A percentile compares a stretch with the other conserved stretches of the same genome.
phyloP scores from a whole-genome alignment of 2,113 vertebrate genomes.

The Pipa parva region DNA sequence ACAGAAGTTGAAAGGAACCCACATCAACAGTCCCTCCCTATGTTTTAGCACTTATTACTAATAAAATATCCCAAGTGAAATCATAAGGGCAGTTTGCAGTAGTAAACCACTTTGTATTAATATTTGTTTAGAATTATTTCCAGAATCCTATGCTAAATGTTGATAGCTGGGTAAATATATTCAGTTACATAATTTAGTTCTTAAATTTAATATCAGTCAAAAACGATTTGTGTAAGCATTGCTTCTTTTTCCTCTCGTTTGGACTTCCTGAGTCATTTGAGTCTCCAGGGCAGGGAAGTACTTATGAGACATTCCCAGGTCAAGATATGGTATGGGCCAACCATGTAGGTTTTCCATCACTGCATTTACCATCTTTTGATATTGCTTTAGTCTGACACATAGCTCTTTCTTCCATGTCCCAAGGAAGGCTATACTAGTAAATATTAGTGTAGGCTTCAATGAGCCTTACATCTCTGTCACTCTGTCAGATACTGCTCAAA shows the following conservation, averaged over 20 bases:
- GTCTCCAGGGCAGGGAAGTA: conserved; percentile 64
- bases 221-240: conserved; percentile 27
- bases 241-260: conserved; percentile 47
- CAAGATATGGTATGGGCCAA: conserved; percentile 52
- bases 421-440: conserved; percentile 64
- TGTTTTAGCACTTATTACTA: no score
- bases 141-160: not conserved
- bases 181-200: conserved; percentile 46
- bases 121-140: not conserved
- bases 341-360: conserved; percentile 50
- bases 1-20: not conserved
- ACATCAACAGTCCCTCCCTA: no score
- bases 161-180: not conserved
- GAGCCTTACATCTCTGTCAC: conserved; percentile 78
- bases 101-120: not conserved
- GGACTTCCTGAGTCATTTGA: conserved; percentile 55
- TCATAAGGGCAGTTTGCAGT: no score
- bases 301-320: conserved; percentile 62
- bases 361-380: conserved; percentile 69
- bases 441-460: conserved; percentile 88
- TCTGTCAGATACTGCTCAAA: conserved; percentile 74
- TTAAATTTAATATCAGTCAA: conserved; percentile 46
- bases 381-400: conserved; percentile 85
- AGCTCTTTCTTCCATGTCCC: conserved; percentile 71
- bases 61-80: no score